Evolutionary conservation across 2,113 vertebrate species (phyloP), one percentile per base, ranked within the genome.

Genomic region (Phalacrocorax pelagicus): DNA sequence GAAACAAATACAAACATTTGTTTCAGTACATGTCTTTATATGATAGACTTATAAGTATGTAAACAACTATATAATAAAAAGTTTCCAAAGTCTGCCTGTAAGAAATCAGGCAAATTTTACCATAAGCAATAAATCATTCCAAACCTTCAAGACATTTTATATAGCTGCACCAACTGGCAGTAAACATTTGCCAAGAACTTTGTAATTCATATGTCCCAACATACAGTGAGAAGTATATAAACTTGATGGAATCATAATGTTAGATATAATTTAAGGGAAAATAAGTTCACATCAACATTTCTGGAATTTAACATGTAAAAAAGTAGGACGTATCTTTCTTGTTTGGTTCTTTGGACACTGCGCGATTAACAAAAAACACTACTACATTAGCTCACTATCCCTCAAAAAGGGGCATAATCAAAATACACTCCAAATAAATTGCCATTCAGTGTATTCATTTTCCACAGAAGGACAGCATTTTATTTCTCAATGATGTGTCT

Each of bases 21-120:
- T 99, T 98, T 99, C 99, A 97, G 98, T 99, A 99, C 98, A 99
- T 98, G 98, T 99, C 98, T 98, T 98, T 99, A 98, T 98, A 98
- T 98, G 99, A 99, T 98, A 99, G 98, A 98, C 98, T 98, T 98
- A 98, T 99, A 98, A 98, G 99, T 98, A 98, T 99, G 99, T 99
- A 99, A 99, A 99, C 99, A 99, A 97, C 98, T 98, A 98, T 97
- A 97, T 98, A 98, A 99, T 98, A 98, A 99, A 98, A 99, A 98
- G 98, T 98, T 98, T 98, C 98, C 98, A 97, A 97, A 99, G 97
- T 80, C 95, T 98, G 98, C 99, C 98, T 98, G 98, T 98, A 98
- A 98, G 98, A 99, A 99, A 98, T 98, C 98, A 99, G 98, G 98
- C 98, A 97, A 98, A 98, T 98, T 97, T 97, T 96, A 98, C 97